Base-by-base conservation (phyloP, 2,113 vertebrate species). In the Butorides virescens region DNA sequence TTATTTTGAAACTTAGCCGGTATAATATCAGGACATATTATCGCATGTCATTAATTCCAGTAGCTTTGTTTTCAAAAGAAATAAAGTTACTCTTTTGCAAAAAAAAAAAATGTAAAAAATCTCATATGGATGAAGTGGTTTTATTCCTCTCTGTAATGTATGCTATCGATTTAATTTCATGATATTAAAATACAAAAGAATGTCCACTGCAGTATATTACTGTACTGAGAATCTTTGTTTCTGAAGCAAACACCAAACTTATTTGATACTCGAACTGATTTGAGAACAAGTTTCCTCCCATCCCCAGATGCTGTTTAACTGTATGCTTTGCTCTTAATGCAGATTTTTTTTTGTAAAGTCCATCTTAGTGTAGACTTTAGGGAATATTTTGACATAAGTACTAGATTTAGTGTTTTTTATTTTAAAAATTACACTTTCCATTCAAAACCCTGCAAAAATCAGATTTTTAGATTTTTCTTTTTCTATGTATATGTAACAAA, bases 191-290 rank as follows among this genome's bases (percentile, higher is more conserved):
- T 34, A 77, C 77, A 83, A 71, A 88, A 78, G 55, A 90, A 68
- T 81, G 76, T 81, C 84, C 91, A 93, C 13, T 96, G 52, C 96
- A 96, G 94, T 98, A 85, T 94, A 90, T 97, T 94, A 96, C 97
- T 97, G 87, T 97, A 68, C 56, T n/a, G 46, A 87, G 80, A 91
- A 77, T 77, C 77, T 94, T 87, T 90, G 73, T 95, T 95, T 93
- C 88, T 87, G 90, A 97, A 95, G 88, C 95, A 90, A 68, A 88
- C 84, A 93, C 90, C 91, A 86, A 85, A 97, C 63, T 86, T 85
- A 90, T 90, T 97, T 96, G 81, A 91, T 97, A 85, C 56, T 85
- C 47, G 66, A 17, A 67, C 61, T 86, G 76, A 94, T 52, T 52
- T 37, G 53, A 91, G 82, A 97, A 92, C 44, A 66, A 66, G 53